A percentile compares a stretch with the other conserved stretches of the same genome.
Evolutionary conservation across 2,113 vertebrate genomes (phyloP).

Genomic region (Lampris incognitus): DNA sequence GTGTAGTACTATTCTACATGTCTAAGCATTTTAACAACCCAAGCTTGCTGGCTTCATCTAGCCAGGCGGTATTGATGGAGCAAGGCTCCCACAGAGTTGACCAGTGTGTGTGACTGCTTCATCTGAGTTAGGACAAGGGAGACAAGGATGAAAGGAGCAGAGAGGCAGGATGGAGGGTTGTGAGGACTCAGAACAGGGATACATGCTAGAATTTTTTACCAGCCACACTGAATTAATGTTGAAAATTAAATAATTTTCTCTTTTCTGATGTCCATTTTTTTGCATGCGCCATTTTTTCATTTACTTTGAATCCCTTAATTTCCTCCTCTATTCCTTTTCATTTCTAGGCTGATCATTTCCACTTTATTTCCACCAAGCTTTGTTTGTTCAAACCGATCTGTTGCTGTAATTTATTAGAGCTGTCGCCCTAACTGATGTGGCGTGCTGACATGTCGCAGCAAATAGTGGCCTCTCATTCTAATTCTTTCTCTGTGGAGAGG

Average conservation of each 20-base stretch:
- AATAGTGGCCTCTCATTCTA: constrained; percentile 46
- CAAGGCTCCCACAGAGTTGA: constrained; percentile 66
- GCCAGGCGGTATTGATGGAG: constrained; percentile 66
- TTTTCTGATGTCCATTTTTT: constrained; percentile 57
- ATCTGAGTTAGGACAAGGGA: constrained; percentile 46
- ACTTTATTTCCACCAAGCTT: constrained; percentile 80
- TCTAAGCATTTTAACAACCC: constrained; percentile 78
- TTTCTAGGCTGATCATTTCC: constrained; percentile 74
- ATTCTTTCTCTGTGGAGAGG: constrained; percentile 64
- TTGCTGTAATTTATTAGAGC: constrained; percentile 80
- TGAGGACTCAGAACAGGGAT: constrained; percentile 35
- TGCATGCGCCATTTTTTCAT: constrained; percentile 53
- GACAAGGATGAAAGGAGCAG: not conserved
- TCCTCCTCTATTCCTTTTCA: constrained; percentile 37
- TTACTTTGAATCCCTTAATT: constrained; percentile 50
- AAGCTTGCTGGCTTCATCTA: constrained; percentile 73
- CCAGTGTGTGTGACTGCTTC: constrained; percentile 39
- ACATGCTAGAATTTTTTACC: constrained; percentile 42
- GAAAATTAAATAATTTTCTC: constrained; percentile 67
- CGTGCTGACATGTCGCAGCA: constrained; percentile 62
- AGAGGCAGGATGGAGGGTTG: not conserved
- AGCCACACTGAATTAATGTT: constrained; percentile 69
- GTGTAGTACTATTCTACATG: constrained; percentile 73
- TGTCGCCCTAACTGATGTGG: constrained; percentile 77
- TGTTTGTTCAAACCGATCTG: constrained; percentile 80